Conservation (phyloP, 1,140 invertebrate species). For the Neelides sp. region DNA sequence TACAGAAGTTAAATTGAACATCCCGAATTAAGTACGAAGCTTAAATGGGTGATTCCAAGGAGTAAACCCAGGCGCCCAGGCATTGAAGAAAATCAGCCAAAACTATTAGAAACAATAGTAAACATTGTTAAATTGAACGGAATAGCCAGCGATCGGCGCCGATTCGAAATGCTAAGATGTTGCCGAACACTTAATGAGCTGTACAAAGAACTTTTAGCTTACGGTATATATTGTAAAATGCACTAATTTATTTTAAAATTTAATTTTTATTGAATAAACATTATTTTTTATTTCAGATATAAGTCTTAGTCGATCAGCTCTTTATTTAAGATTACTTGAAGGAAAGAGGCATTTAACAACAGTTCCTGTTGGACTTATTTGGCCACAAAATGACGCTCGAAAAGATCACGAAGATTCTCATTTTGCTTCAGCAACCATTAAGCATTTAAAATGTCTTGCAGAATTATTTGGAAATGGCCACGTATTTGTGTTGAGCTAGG, state of each 20-base stretch:
- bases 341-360: constrained; percentile 32
- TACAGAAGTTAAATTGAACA: not conserved
- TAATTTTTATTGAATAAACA: not conserved
- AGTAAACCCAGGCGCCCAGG: constrained; percentile 21
- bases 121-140: constrained; percentile 22
- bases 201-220: constrained; percentile 4
- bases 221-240: constrained; percentile 10
- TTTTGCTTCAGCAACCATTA: constrained; percentile 30
- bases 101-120: constrained; percentile 29
- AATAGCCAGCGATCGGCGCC: constrained; percentile 21
- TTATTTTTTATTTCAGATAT: constrained; percentile 8
- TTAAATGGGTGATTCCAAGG: not conserved
- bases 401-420: constrained; percentile 30
- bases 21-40: not conserved
- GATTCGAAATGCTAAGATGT: constrained; percentile 15
- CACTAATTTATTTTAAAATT: not conserved
- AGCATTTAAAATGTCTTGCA: constrained; percentile 27
- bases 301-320: constrained; percentile 14
- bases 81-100: constrained; percentile 27
- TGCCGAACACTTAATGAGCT: constrained; percentile 28
- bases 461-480: constrained; percentile 30
- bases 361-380: constrained; percentile 32
- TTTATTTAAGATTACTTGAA: constrained; percentile 32
- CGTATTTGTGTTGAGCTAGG: constrained; percentile 33
- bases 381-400: constrained; percentile 27